Evolutionary conservation across 2,113 vertebrate genomes (phyloP).

Genomic region (Syrmaticus mikado): DNA sequence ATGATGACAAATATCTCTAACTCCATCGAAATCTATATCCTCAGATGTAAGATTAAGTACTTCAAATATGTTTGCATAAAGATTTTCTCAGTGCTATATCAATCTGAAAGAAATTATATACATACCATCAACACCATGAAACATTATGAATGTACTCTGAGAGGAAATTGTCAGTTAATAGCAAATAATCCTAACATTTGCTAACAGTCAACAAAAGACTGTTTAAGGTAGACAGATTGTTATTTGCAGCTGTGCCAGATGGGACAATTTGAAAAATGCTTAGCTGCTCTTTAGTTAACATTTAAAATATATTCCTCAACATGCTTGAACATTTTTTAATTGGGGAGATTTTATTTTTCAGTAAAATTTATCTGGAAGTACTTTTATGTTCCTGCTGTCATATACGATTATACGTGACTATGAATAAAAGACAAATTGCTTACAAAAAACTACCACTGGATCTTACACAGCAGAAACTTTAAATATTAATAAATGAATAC

Average conservation of each 20-base stretch:
- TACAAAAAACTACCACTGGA: neutral
- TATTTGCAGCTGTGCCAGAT: slow-evolving; percentile 49
- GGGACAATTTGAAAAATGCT: slow-evolving; percentile 1
- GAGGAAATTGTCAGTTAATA: neutral
- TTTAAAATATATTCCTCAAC: slow-evolving; percentile 14
- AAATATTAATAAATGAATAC: slow-evolving; percentile 31
- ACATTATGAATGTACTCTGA: neutral
- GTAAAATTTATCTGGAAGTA: neutral
- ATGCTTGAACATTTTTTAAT: neutral
- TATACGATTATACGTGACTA: neutral
- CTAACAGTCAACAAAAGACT: slow-evolving; percentile 1
- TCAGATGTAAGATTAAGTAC: slow-evolving; percentile 7
- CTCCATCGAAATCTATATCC: neutral
- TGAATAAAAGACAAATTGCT: slow-evolving; percentile 4
- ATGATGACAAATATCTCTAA: slow-evolving; percentile 18
- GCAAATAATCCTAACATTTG: slow-evolving; percentile 23
- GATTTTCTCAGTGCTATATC: neutral
- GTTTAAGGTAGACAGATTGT: neutral
- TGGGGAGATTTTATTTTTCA: neutral
- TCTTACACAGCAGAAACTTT: neutral
- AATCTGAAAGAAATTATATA: neutral
- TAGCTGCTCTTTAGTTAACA: neutral
- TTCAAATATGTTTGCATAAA: slow-evolving; percentile 29
- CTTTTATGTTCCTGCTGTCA: neutral
- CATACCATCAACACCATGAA: neutral